Conservation (phyloP, 2,113 vertebrate genomes). For the Okapia johnstoni region DNA sequence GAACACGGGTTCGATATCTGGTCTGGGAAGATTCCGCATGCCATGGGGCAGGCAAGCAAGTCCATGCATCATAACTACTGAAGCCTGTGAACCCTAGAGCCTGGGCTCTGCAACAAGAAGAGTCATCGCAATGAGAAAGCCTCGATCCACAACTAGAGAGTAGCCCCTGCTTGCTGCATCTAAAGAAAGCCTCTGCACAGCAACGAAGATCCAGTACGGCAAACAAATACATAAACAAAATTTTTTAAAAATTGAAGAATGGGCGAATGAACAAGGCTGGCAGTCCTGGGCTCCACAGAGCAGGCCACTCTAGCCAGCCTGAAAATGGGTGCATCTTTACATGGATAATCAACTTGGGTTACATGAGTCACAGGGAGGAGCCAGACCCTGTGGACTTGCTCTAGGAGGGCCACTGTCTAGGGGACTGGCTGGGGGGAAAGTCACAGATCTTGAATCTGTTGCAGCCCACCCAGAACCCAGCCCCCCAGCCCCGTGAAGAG, state of each 20-base stretch:
- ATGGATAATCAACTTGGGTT: neutral
- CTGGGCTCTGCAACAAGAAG: neutral
- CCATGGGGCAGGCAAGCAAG: neutral
- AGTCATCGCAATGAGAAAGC: fast-evolving
- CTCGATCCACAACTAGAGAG: neutral
- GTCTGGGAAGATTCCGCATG: neutral
- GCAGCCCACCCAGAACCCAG: neutral
- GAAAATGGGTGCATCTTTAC: neutral
- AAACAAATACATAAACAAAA: neutral
- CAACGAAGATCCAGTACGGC: neutral
- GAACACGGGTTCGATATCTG: neutral
- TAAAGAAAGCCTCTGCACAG: neutral
- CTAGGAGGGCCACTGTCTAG: neutral
- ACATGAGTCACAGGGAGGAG: neutral
- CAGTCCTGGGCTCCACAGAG: neutral
- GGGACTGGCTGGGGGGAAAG: neutral
- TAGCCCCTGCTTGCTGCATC: neutral
- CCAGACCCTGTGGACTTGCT: neutral
- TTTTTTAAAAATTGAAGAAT: neutral
- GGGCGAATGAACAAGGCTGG: neutral
- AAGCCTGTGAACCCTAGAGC: neutral
- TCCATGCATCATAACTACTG: neutral
- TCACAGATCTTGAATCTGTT: neutral
- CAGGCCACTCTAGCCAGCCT: neutral
- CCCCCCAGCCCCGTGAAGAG: neutral